Base-by-base conservation (phyloP, 2,888 invertebrate genomes). In the Cheiracanthium punctorium region DNA sequence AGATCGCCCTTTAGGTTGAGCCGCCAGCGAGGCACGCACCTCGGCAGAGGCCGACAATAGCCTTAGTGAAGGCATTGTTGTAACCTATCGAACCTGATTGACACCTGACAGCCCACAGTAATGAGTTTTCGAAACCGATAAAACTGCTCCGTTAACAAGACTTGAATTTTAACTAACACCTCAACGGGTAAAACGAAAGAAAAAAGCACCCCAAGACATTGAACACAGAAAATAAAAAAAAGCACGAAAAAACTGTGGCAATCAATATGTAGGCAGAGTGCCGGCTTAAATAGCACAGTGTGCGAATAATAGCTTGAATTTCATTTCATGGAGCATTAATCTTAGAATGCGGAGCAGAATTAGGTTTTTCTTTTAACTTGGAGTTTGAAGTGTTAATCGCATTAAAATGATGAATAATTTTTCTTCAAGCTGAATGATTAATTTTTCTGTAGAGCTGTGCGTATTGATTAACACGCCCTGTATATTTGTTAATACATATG, bases 121-220 rank as follows among this genome's bases (percentile, higher is more conserved):
- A 79, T 84, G 82, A 84, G 82, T 77, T 79, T 85, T 70, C 79
- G 79, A 69, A 79, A 43, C 74, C 72, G 79, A 85, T 85, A 79
- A 32, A 77, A 77, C 77, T 24, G 76, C 64, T 58, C 69, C 8
- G 74, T 74, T 85, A 80, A 85, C 84, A 79, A 79, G 84, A 85
- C 84, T 64, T 79, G 84, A 85, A 85, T 85, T 79, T 85, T 79
- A 85, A 85, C 69, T 79, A 85, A 85, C 79, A 85, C 79, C 82
- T 76, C 64, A 30, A 37, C 52, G 33, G 28, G 24, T 70, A n/a
- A 70, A 70, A 71, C 24, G 30, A 76, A 71, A 72, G 14, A 41
- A 74, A 81, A 69, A n/a, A 70, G 28, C 52, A 33, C 67, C 48
- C 48, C 41, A 32, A 75, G 58, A 72, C 17, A 65, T 32, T 17